phyloP scores from a whole-genome alignment of 1,140 invertebrate genomes.

The Lucilia sericata region DNA sequence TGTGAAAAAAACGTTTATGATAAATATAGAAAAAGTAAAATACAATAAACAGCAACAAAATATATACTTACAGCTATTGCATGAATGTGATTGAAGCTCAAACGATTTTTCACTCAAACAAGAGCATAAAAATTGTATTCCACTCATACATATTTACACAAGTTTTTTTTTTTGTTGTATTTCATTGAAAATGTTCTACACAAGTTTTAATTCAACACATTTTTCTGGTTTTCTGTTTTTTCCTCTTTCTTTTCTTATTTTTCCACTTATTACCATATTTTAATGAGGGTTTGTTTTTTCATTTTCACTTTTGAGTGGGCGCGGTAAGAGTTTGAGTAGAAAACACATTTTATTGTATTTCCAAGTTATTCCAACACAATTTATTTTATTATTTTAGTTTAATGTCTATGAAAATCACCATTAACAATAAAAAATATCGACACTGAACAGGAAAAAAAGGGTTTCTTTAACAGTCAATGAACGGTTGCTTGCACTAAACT shows the following conservation, averaged over 20 bases:
- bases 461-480: background rate
- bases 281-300: conserved; percentile 7
- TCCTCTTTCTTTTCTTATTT: background rate
- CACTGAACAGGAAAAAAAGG: background rate
- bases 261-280: background rate
- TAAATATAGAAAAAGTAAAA: too few species aligned
- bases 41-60: too few species aligned
- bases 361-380: background rate
- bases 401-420: background rate
- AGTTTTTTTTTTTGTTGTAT: too few species aligned
- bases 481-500: background rate
- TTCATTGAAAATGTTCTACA: background rate
- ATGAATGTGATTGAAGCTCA: too few species aligned
- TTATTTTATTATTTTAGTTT: background rate
- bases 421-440: background rate
- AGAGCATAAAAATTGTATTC: too few species aligned
- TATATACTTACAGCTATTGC: background rate
- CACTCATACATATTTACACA: too few species aligned
- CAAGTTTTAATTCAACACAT: background rate
- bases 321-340: background rate
- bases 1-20: too few species aligned
- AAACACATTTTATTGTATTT: background rate
- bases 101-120: too few species aligned
- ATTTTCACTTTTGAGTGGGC: background rate
- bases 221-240: background rate